Evolutionary conservation across 53 echinoderm and acorn worm genomes (phyloP), one percentile per base, ranked within the genome.

Genomic region (Holothuria scabra): DNA sequence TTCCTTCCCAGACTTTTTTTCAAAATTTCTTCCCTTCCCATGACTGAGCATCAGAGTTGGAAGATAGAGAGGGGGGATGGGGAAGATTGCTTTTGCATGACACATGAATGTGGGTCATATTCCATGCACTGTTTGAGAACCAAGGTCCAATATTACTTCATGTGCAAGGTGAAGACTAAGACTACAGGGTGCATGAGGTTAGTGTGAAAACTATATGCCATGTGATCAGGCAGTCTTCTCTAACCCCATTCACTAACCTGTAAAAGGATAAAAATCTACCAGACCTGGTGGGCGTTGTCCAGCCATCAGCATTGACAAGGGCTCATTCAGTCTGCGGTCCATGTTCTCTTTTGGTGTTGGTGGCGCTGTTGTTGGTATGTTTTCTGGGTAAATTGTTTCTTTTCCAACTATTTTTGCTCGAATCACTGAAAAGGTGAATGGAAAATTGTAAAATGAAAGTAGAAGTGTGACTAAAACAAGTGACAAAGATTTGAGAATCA

Each of bases 321-420:
- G 72, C 8, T 72, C 72, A 44, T 21, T 72, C 46, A 72, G n/a
- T 25, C 46, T 46, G 1, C 46, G 72, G 72, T 44, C 72, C 12
- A 72, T 23, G n/a, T 8, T 25, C 10, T n/a, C n/a, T 61, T 20
- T 28, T 9, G 62, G 62, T 20, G 62, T 7, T 28, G 28, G 52
- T 21, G 86, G 81, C 56, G 82, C 86, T 22, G 88, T 70, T 65
- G 44, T 70, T 9, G 90, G 83, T 31, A 83, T 44, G 0, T 34
- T 65, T 59, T 89, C 80, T 11, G 82, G 90, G 63, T 92, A 95
- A 32, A 95, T 88, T 46, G 85, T 57, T 76, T 87, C 65, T 52
- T 87, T 95, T 26, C 74, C 83, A 28, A 85, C 78, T 4, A 95
- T 67, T 28, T 87, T 90, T 5, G 87, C 95, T 65, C 88, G 85